These are phyloP conservation scores for Lepisosteus oculatus DNA, from an alignment of 2,113 vertebrate genomes.

Conservation along the genomic window DNA sequence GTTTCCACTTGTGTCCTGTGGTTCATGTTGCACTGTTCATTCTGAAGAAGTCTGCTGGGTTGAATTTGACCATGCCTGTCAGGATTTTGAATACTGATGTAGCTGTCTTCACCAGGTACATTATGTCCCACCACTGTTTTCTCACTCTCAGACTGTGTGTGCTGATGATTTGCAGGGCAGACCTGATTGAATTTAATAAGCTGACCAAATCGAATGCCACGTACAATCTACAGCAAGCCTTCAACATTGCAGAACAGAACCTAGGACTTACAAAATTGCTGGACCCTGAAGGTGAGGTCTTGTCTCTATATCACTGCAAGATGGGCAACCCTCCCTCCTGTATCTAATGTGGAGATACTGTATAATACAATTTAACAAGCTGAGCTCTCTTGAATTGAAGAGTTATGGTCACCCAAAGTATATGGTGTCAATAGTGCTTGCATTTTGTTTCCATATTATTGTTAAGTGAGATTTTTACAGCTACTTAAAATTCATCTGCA, in stretches of 20 bases:
- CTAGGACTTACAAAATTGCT: slow-evolving; percentile 89
- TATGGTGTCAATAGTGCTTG: no score
- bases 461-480: no score
- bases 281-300: slow-evolving; percentile 82
- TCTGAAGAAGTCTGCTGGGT: no score
- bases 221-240: slow-evolving; percentile 91
- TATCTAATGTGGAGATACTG: neutral
- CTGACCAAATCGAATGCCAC: slow-evolving; percentile 88
- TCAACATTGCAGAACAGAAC: slow-evolving; percentile 85
- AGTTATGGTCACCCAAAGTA: neutral
- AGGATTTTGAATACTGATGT: no score
- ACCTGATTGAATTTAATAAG: slow-evolving; percentile 88
- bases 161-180: slow-evolving; percentile 64
- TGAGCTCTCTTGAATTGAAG: neutral
- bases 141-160: neutral
- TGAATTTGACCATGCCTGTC: no score
- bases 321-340: neutral
- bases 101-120: no score
- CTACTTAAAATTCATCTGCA: no score
- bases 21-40: no score
- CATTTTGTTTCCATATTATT: no score
- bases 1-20: no score
- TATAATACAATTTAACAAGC: neutral
- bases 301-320: neutral
- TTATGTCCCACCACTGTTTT: neutral